Percentiles rank a stretch among this genome's conserved stretches.
phyloP scores from a whole-genome alignment of 1,140 invertebrate species.

The Drosophila mojavensis region DNA sequence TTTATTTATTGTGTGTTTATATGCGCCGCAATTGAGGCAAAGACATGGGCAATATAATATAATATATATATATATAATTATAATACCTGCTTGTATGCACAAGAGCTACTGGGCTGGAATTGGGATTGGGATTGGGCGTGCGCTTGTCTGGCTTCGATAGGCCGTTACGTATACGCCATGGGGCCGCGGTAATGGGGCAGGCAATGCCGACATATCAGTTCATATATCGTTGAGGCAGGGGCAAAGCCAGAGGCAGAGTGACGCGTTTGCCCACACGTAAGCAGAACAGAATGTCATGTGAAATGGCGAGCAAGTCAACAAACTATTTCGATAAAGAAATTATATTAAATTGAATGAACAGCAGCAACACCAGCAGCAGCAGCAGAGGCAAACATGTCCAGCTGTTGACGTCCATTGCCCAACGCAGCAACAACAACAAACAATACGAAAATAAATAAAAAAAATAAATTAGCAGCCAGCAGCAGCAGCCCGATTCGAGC shows the following conservation, averaged over 20 bases:
- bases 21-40: conserved; percentile 43
- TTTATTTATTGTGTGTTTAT: conserved; percentile 73
- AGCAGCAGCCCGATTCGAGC: conserved; percentile 43
- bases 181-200: conserved; percentile 10
- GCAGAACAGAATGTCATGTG: conserved; percentile 33
- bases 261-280: conserved; percentile 43
- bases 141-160: conserved; percentile 63
- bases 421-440: conserved; percentile 36
- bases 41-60: conserved; percentile 51
- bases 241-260: conserved; percentile 12
- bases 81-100: conserved; percentile 21
- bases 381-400: conserved; percentile 53
- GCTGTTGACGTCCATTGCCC: conserved; percentile 71
- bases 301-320: conserved; percentile 51
- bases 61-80: conserved; percentile 54
- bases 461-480: conserved; percentile 71
- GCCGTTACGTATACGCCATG: conserved; percentile 69
- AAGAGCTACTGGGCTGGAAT: neutral
- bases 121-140: neutral
- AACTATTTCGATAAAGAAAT: conserved; percentile 72
- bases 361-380: neutral
- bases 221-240: too few species aligned
- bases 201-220: too few species aligned
- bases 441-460: conserved; percentile 72
- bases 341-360: conserved; percentile 58